phyloP scores from a whole-genome alignment of 2,888 invertebrate species.

The Xanthorhoe spadicearia region DNA sequence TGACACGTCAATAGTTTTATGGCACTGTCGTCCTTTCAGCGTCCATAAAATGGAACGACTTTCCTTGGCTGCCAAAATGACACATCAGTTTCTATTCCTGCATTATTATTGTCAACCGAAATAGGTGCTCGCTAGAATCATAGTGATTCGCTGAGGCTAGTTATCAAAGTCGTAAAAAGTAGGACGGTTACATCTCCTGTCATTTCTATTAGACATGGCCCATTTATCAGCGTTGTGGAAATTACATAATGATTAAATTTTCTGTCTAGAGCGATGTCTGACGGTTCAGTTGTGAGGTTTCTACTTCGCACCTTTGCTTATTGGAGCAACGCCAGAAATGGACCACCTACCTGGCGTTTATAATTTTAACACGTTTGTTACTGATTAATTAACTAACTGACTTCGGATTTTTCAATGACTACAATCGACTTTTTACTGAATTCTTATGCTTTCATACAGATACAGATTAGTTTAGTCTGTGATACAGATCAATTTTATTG shows the following conservation, averaged over 20 bases:
- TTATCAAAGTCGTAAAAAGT: constrained; percentile 38
- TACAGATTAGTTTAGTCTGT: too few relatives aligned
- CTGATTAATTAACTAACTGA: constrained; percentile 33
- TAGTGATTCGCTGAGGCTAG: constrained; percentile 28
- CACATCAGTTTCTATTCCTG: constrained; percentile 44
- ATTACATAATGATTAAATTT: constrained; percentile 44
- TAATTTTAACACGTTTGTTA: constrained; percentile 50
- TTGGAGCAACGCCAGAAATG: constrained; percentile 61
- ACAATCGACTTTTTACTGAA: not conserved
- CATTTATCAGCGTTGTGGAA: constrained; percentile 45
- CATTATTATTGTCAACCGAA: constrained; percentile 34
- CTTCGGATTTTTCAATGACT: constrained; percentile 9
- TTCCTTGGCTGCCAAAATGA: constrained; percentile 46
- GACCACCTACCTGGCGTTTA: constrained; percentile 56
- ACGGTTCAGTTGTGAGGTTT: constrained; percentile 44
- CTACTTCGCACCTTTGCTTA: constrained; percentile 62
- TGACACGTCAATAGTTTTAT: constrained; percentile 45
- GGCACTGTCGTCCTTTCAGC: constrained; percentile 42
- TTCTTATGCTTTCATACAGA: too few relatives aligned
- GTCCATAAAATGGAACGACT: constrained; percentile 44
- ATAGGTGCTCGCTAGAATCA: constrained; percentile 18
- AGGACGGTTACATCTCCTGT: constrained; percentile 36
- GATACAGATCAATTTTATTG: too few relatives aligned
- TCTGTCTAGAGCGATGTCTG: constrained; percentile 46
- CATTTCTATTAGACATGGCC: constrained; percentile 40